These are phyloP conservation scores for Craniophora ligustri DNA, from an alignment of 2,888 invertebrate genomes.

Conservation along the genomic window DNA sequence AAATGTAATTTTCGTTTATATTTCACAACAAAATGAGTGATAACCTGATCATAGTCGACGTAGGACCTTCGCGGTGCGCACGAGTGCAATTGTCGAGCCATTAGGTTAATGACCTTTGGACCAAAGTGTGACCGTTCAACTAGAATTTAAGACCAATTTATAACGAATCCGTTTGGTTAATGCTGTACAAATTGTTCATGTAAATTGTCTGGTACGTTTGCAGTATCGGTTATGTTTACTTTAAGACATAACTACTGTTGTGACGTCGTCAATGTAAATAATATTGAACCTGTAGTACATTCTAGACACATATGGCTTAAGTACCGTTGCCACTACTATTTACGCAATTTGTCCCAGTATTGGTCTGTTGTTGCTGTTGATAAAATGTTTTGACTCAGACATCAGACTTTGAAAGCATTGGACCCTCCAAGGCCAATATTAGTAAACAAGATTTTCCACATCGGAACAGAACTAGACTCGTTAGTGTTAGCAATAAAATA, in stretches of 20 bases:
- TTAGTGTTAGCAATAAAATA: neutral
- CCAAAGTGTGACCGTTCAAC: conserved; percentile 10
- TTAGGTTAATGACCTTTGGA: conserved; percentile 55
- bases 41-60: conserved; percentile 11
- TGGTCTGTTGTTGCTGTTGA: too few relatives aligned
- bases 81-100: conserved; percentile 38
- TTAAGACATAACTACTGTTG: neutral
- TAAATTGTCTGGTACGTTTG: neutral
- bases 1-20: conserved; percentile 25
- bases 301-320: neutral
- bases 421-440: neutral
- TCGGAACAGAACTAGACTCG: conserved; percentile 11
- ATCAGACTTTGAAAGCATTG: neutral
- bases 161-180: conserved; percentile 15
- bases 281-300: neutral
- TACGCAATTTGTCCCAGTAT: neutral
- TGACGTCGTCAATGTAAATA: conserved; percentile 3
- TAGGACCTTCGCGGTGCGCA: conserved; percentile 32
- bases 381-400: neutral
- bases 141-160: conserved; percentile 26
- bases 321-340: neutral
- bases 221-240: conserved; percentile 1
- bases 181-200: neutral
- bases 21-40: conserved; percentile 47
- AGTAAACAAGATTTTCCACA: neutral